Base-by-base conservation (phyloP, 2,888 invertebrate genomes). In the Cylloceria caligata region DNA sequence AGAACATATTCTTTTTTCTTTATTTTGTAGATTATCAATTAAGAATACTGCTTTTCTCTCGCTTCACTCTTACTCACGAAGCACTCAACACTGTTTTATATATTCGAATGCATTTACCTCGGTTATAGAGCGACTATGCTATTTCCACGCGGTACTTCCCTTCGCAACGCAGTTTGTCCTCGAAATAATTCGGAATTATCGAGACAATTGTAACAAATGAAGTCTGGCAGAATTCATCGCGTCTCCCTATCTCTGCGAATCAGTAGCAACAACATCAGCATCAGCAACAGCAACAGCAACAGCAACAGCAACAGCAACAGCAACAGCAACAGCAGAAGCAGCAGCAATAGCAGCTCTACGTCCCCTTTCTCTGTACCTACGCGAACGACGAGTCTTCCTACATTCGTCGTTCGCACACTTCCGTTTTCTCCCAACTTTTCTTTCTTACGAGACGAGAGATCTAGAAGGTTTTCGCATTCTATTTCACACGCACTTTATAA, bases 351-450 rank as follows among this genome's bases (percentile, higher is more conserved):
- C 24, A 24, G 21, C 30, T 60, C 11, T 30, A 45, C 34, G 45
- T 45, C 72, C 60, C 72, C 72, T 72, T 72, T 72, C 72, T 47
- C 72, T 47, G 57, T 13, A 13, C 57, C 30, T 27, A 57, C 67
- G 42, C 39, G 19, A 24, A 34, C 57, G 39, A 34, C 49, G 82
- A 76, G 68, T 83, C 79, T 83, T 81, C 75, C 74, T 78, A 72
- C 83, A 78, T 72, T 81, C 75, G 83, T 83, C 79, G 77, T 79
- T 49, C 60, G 24, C 34, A 39, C 71, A 78, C 81, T 81, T 81
- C 81, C 83, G 83, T 81, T 79, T 81, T 55, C 76, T 60, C 68
- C 62, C 30, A 24, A 75, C 75, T 64, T 47, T 60, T 47, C 71
- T 67, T 83, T 47, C 60, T 74, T 74, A 62, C 74, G 55, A 71